Conservation (phyloP, 2,888 invertebrate genomes). For the Scrobipalpa costella region DNA sequence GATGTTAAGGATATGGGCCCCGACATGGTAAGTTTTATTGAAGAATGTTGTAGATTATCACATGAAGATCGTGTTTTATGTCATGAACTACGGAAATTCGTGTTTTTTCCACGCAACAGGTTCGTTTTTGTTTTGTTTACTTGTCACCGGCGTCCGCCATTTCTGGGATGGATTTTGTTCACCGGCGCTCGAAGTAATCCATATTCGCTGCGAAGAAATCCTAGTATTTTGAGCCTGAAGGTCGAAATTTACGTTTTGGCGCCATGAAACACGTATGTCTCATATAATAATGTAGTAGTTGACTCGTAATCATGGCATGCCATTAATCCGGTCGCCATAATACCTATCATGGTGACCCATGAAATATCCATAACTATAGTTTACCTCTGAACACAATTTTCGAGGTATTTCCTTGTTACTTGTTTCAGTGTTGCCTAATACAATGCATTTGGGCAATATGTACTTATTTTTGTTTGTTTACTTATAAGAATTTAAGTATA, state of each 20-base stretch:
- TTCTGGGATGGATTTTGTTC: slow-evolving; percentile 74
- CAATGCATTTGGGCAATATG: not conserved
- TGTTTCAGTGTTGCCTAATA: not conserved
- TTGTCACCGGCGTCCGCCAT: slow-evolving; percentile 83
- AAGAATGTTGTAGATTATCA: slow-evolving; percentile 46
- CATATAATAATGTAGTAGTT: slow-evolving; percentile 1
- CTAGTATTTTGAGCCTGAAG: not conserved
- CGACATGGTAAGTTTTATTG: slow-evolving; percentile 85
- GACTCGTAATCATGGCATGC: not conserved
- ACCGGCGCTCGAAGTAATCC: slow-evolving; percentile 58
- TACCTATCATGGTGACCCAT: slow-evolving; percentile 26
- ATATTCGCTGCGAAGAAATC: slow-evolving; percentile 7
- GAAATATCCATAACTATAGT: slow-evolving; percentile 11
- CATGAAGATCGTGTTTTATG: slow-evolving; percentile 59
- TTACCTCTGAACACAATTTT: not conserved
- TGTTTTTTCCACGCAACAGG: slow-evolving; percentile 79
- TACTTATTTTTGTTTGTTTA: not conserved
- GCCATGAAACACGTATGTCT: slow-evolving; percentile 10
- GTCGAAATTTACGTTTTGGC: slow-evolving; percentile 19
- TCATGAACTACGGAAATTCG: slow-evolving; percentile 63
- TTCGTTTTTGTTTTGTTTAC: slow-evolving; percentile 82
- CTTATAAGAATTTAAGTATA: not conserved
- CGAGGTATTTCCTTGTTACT: not conserved
- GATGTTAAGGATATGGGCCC: slow-evolving; percentile 91
- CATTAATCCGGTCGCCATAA: slow-evolving; percentile 29